Base-by-base conservation (phyloP, 2,113 vertebrate genomes). In the Cyanoramphus novaezelandiae region DNA sequence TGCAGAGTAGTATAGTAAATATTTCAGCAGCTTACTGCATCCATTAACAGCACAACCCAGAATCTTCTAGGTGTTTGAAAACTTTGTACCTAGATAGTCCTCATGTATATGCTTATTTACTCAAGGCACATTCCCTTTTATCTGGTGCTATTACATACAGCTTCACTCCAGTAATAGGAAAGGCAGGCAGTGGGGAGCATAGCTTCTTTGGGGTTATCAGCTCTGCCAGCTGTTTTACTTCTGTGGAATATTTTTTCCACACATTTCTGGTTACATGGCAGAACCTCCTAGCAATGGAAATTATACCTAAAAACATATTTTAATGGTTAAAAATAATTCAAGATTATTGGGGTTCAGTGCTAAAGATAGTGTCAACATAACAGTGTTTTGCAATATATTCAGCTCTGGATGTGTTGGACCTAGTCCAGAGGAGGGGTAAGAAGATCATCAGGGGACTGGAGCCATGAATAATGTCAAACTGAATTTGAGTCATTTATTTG, bases 131-230 rank as follows among this genome's bases (percentile, higher is more conserved):
- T 59, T 82, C 9, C 4, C 3, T 77, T 88, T 86, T 67, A 33
- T 59, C 29, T 63, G 23, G 10, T 91, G 31, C 17, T 89, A 3
- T 76, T 46, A 21, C 21, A 75, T 13, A 43, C 21, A 91, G 3
- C 39, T 69, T 39, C 78, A 21, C 5, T 64, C 35, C 7, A 35
- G 77, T 59, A 35, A 35, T 33, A 44, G 33, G n/a, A 83, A 86
- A 67, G 23, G 6, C 13, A 53, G 39, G 11, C 11, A 77, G 53
- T 0, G 0, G 24, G 21, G 5, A 81, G 1, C 7, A 23, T 21
- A 53, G 21, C 0, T 3, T 23, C 27, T 55, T 59, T 49, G 64
- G 18, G 78, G 17, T n/a, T 83, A 27, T 11, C 24, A 14, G 18
- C 53, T 92, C 13, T 80, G 35, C 10, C 53, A 31, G 20, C 24